Percentiles rank a stretch among this genome's conserved stretches.
phyloP scores from a whole-genome alignment of 23 tunicate species.

The Oikopleura dioica region DNA sequence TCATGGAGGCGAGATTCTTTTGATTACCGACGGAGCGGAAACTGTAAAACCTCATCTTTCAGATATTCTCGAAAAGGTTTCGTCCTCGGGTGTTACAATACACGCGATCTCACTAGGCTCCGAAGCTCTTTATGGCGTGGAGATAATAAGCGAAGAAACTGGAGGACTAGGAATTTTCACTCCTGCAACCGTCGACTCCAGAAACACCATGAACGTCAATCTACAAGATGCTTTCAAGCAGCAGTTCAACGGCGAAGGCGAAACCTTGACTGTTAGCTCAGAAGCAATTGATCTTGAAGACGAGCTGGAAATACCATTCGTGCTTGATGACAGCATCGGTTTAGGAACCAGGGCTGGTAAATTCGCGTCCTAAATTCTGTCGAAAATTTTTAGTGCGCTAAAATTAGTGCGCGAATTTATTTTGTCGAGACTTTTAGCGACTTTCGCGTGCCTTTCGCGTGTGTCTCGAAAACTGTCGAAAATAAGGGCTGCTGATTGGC shows the following conservation, averaged over 20 bases:
- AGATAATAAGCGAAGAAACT: slow-evolving; percentile 2
- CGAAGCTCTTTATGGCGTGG: not conserved
- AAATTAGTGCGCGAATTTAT: too few relatives aligned
- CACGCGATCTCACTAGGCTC: not conserved
- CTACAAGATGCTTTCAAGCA: not conserved
- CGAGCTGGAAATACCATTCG: not conserved
- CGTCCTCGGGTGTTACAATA: not conserved
- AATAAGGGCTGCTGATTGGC: too few relatives aligned
- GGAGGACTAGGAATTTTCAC: not conserved
- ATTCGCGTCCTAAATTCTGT: too few relatives aligned
- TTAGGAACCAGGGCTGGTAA: too few relatives aligned
- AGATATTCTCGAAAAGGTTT: not conserved
- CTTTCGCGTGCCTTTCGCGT: too few relatives aligned
- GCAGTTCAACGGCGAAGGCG: not conserved
- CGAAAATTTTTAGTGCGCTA: too few relatives aligned
- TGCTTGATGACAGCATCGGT: not conserved
- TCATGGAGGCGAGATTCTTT: not conserved
- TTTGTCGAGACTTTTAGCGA: too few relatives aligned
- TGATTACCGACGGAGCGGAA: not conserved
- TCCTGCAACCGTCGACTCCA: not conserved
- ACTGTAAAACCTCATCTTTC: not conserved
- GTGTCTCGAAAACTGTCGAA: too few relatives aligned
- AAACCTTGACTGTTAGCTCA: not conserved
- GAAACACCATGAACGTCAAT: not conserved
- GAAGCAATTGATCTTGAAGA: not conserved